Percentiles rank a stretch among this genome's conserved stretches.
Conservation (phyloP, 2,888 invertebrate genomes). For the Agrotis exclamationis region DNA sequence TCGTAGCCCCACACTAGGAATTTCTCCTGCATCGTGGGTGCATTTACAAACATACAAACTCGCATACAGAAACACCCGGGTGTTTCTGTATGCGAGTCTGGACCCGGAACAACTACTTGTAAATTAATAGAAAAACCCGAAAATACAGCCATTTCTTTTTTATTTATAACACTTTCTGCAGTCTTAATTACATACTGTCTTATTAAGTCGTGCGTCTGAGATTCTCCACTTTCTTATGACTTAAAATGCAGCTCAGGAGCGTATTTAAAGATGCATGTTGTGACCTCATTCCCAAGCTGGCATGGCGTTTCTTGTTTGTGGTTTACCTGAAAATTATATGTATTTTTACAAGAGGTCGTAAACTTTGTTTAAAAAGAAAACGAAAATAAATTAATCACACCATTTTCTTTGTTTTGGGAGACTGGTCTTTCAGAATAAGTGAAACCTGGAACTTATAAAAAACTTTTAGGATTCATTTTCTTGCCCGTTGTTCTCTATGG, state of each 20-base stretch:
- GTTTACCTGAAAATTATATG: conserved; percentile 76
- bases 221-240: conserved; percentile 59
- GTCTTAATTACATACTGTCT: conserved; percentile 22
- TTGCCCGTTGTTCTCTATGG: too few species aligned
- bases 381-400: not conserved
- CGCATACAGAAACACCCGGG: too few species aligned
- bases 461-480: too few species aligned
- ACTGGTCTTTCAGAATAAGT: not conserved
- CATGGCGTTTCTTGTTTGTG: conserved; percentile 76
- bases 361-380: conserved; percentile 2
- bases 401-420: not conserved
- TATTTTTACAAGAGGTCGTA: not conserved
- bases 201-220: conserved; percentile 6
- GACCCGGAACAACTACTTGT: too few species aligned
- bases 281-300: conserved; percentile 84
- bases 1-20: too few species aligned
- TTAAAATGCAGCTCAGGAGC: conserved; percentile 86
- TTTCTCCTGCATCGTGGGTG: too few species aligned
- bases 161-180: conserved; percentile 32
- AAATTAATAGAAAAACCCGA: not conserved
- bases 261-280: conserved; percentile 85
- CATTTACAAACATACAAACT: too few species aligned
- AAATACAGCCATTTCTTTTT: not conserved
- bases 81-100: too few species aligned
- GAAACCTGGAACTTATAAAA: not conserved